These are phyloP conservation scores for Thymelicus acteon DNA, from an alignment of 2,888 invertebrate genomes.

Conservation along the genomic window DNA sequence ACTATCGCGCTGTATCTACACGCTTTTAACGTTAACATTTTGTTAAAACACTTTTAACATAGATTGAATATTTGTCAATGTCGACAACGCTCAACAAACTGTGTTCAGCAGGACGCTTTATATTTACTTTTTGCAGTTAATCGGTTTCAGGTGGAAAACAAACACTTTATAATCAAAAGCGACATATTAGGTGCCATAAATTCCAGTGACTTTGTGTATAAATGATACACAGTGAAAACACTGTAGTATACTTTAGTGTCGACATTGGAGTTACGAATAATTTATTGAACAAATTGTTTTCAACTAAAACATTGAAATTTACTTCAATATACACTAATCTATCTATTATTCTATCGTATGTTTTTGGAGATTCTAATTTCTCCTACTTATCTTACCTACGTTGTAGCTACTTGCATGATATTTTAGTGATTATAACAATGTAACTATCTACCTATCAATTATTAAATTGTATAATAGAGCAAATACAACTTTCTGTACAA, in stretches of 20 bases:
- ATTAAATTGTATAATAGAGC: too few species aligned
- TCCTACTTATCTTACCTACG: too few species aligned
- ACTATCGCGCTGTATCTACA: slow-evolving; percentile 27
- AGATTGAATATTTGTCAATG: slow-evolving; percentile 38
- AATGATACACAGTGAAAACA: not conserved
- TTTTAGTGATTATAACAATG: too few species aligned
- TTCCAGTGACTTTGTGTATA: not conserved
- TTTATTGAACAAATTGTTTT: too few species aligned
- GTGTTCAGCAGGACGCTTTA: slow-evolving; percentile 10
- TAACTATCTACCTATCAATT: too few species aligned
- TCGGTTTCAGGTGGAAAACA: slow-evolving; percentile 20
- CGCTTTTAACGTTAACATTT: slow-evolving; percentile 35
- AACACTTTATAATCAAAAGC: slow-evolving; percentile 13
- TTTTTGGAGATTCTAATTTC: too few species aligned
- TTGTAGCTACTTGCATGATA: too few species aligned
- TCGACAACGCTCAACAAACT: slow-evolving; percentile 26
- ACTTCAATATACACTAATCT: too few species aligned
- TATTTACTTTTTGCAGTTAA: slow-evolving; percentile 28
- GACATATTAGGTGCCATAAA: slow-evolving; percentile 6
- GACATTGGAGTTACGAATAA: not conserved
- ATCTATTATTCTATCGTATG: too few species aligned
- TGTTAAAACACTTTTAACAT: slow-evolving; percentile 37
- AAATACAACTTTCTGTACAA: too few species aligned
- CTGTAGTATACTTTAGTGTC: not conserved
- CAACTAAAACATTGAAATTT: too few species aligned